A percentile compares a stretch with the other conserved stretches of the same genome.
phyloP scores from a whole-genome alignment of 2,888 invertebrate species.

The Pegoplata infirma region DNA sequence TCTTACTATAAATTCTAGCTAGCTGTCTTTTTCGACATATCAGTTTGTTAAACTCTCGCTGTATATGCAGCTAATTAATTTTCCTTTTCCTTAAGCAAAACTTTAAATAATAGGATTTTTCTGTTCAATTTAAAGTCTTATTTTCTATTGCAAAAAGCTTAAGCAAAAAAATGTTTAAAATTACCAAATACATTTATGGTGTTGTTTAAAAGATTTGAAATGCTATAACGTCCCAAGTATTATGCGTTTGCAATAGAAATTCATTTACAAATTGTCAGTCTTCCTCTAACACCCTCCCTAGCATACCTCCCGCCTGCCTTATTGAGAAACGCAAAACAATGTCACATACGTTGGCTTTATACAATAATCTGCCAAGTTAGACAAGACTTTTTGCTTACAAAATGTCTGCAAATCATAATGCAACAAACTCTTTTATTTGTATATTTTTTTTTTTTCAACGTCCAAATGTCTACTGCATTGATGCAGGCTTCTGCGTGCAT shows the following conservation, averaged over 20 bases:
- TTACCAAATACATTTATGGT: slow-evolving; percentile 54
- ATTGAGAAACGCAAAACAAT: slow-evolving; percentile 31
- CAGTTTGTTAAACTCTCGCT: not conserved
- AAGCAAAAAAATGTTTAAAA: slow-evolving; percentile 55
- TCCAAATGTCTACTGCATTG: slow-evolving; percentile 53
- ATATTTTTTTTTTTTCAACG: slow-evolving; percentile 37
- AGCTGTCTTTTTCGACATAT: not conserved
- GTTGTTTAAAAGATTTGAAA: slow-evolving; percentile 48
- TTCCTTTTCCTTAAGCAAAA: slow-evolving; percentile 42
- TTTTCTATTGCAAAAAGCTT: slow-evolving; percentile 6
- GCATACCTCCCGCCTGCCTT: not conserved
- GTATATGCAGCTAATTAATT: slow-evolving; percentile 52
- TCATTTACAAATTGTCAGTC: slow-evolving; percentile 72
- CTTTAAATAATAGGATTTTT: slow-evolving; percentile 47
- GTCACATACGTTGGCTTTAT: too few relatives aligned
- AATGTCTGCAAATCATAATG: slow-evolving; percentile 52
- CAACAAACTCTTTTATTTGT: slow-evolving; percentile 16
- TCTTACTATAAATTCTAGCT: slow-evolving; percentile 21
- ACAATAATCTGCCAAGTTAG: slow-evolving; percentile 47
- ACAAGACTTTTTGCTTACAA: slow-evolving; percentile 27
- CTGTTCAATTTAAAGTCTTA: not conserved
- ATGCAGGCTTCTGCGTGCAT: slow-evolving; percentile 44
- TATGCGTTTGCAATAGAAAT: slow-evolving; percentile 70
- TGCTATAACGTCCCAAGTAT: slow-evolving; percentile 36
- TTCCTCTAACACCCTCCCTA: not conserved